phyloP scores from a whole-genome alignment of 1,140 invertebrate genomes.

The Drosophila malerkotliana region DNA sequence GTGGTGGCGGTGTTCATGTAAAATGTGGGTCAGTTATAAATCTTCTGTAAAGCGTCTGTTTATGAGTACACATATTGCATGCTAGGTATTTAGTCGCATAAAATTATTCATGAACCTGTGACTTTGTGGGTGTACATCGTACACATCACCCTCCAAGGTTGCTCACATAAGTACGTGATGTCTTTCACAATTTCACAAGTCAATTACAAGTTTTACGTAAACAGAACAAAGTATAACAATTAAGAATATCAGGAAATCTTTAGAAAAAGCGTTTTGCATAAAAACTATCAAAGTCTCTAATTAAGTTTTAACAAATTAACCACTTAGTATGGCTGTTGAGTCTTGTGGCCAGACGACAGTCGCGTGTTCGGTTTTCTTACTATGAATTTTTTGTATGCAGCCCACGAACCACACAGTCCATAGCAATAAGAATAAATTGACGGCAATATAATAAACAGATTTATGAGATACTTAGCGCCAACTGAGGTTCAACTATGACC shows the following conservation, averaged over 20 bases:
- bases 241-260: not conserved
- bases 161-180: conserved; percentile 29
- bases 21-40: conserved; percentile 70
- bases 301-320: not conserved
- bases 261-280: not conserved
- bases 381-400: conserved; percentile 38
- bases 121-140: conserved; percentile 27
- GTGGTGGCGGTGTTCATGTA: conserved; percentile 22
- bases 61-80: conserved; percentile 26
- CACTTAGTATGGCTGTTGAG: conserved; percentile 40
- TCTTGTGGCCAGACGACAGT: conserved; percentile 35
- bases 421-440: conserved; percentile 36
- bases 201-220: not conserved
- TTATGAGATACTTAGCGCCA: conserved; percentile 37
- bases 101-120: conserved; percentile 47
- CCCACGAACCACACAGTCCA: conserved; percentile 31
- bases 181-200: conserved; percentile 5
- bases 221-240: conserved; percentile 5
- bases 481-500: not conserved
- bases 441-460: conserved; percentile 42
- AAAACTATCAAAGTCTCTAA: not conserved
- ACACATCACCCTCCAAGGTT: conserved; percentile 48
- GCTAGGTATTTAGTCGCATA: conserved; percentile 37
- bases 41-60: conserved; percentile 34
- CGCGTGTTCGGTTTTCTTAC: conserved; percentile 11